These are phyloP conservation scores for Hirtodrosophila cameraria DNA, from an alignment of 2,888 invertebrate species.

Conservation along the genomic window DNA sequence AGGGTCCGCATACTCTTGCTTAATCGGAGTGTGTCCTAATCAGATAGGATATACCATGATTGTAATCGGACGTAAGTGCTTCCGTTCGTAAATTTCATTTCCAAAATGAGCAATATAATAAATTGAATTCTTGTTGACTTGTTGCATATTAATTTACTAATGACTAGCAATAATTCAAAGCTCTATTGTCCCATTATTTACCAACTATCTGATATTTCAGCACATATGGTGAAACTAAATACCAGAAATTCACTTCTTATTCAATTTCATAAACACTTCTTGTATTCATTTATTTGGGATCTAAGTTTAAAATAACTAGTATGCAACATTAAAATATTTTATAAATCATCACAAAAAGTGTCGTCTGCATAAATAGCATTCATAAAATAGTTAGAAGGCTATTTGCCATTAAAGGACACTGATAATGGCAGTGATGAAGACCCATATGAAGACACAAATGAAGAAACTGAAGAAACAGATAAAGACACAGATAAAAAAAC, in stretches of 20 bases:
- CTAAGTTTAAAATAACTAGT: too few relatives aligned
- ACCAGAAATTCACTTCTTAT: not conserved
- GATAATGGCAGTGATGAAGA: too few relatives aligned
- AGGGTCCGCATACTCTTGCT: slow-evolving; percentile 14
- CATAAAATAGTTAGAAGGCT: too few relatives aligned
- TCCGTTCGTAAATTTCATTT: not conserved
- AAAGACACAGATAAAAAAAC: too few relatives aligned
- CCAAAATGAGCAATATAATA: slow-evolving; percentile 5
- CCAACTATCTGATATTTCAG: slow-evolving; percentile 1
- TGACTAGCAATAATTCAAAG: slow-evolving; percentile 4
- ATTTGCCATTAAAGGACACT: too few relatives aligned
- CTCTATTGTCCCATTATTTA: not conserved
- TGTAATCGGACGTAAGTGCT: slow-evolving; percentile 36
- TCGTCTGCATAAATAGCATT: too few relatives aligned
- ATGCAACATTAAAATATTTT: too few relatives aligned
- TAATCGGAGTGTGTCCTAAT: slow-evolving; percentile 48
- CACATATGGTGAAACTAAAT: not conserved
- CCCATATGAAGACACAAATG: too few relatives aligned
- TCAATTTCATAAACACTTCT: too few relatives aligned
- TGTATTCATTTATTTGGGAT: too few relatives aligned
- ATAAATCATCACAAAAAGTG: too few relatives aligned
- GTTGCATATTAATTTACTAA: slow-evolving; percentile 21
- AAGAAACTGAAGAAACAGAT: too few relatives aligned
- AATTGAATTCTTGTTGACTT: slow-evolving; percentile 10
- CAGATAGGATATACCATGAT: slow-evolving; percentile 27